Evolutionary conservation across 2,888 invertebrate genomes (phyloP).

Genomic region (Andricus quercusramuli): DNA sequence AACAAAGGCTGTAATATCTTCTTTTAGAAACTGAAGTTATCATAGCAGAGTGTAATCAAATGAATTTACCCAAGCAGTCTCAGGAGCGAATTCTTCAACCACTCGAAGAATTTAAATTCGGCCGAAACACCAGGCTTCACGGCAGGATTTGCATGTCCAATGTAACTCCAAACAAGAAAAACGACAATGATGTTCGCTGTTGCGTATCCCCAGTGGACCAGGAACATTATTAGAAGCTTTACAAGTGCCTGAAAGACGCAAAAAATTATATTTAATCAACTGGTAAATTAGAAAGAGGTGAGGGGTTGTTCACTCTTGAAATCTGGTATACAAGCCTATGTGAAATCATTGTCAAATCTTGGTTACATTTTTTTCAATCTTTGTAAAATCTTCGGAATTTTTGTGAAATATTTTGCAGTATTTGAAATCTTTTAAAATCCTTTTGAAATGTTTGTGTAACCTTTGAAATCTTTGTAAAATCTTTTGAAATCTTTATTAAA

Average conservation of each 20-base stretch:
- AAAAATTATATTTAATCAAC: conserved; percentile 3
- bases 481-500: too few species aligned
- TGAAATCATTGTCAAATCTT: too few species aligned
- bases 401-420: too few species aligned
- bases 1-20: neutral
- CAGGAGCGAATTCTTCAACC: conserved; percentile 87
- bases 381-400: too few species aligned
- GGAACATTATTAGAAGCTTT: conserved; percentile 93
- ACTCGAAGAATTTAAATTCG: conserved; percentile 89
- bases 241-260: conserved; percentile 85
- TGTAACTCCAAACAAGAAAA: conserved; percentile 94
- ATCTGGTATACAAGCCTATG: too few species aligned
- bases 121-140: conserved; percentile 94
- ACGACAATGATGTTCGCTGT: conserved; percentile 90
- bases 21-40: neutral
- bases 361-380: too few species aligned
- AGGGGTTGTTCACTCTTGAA: too few species aligned
- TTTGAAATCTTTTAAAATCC: too few species aligned
- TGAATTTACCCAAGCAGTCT: conserved; percentile 86
- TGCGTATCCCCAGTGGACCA: conserved; percentile 96
- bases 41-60: neutral
- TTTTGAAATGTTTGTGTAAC: too few species aligned
- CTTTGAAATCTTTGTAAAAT: too few species aligned
- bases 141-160: conserved; percentile 96
- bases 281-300: neutral